Base-by-base conservation (phyloP, 2,113 vertebrate species). In the Symphodus melops region DNA sequence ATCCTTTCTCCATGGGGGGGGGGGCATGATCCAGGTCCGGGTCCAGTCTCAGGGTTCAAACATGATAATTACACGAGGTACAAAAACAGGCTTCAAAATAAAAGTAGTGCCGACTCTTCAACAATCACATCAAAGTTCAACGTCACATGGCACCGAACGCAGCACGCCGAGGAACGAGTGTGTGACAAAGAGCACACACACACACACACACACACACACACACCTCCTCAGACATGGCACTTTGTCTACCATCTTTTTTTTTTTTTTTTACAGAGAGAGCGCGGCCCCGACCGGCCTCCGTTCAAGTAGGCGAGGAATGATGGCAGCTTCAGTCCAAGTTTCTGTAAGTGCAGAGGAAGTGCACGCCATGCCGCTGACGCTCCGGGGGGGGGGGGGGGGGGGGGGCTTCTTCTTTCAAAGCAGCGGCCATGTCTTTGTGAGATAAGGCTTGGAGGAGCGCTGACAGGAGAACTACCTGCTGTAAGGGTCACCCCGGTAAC, bases 271-370 rank as follows among this genome's bases (percentile, higher is more conserved):
- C 1, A 73, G 25, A 78, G 68, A 75, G 72, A 83, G 77, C 68
- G 59, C 67, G 28, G 39, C 55, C 52, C 61, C 63, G 8, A 62
- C 81, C 21, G 37, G 72, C 75, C 72, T 74, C 60, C 49, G 65
- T 92, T 90, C 91, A 88, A 91, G 86, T 88, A 88, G 76, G 72
- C 48, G 82, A 89, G 91, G 91, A 93, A 92, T 92, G 91, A 83
- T 87, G 51, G 14, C 23, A 51, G 68, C 62, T 86, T 89, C 88
- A 64, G 75, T 85, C 77, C 54, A 25, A 68, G 46, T 54, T 81
- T 63, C 25, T 64, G 12, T 72, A 88, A 91, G 91, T 86, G 87
- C 88, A 83, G 85, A 66, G 69, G 69, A 86, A 86, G 84, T 75
- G 66, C 71, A 82, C 68, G 55, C 62, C 5, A 73, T 8, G 66